These are phyloP conservation scores for Sclerurus mexicanus DNA, from an alignment of 2,113 vertebrate genomes.

Conservation along the genomic window DNA sequence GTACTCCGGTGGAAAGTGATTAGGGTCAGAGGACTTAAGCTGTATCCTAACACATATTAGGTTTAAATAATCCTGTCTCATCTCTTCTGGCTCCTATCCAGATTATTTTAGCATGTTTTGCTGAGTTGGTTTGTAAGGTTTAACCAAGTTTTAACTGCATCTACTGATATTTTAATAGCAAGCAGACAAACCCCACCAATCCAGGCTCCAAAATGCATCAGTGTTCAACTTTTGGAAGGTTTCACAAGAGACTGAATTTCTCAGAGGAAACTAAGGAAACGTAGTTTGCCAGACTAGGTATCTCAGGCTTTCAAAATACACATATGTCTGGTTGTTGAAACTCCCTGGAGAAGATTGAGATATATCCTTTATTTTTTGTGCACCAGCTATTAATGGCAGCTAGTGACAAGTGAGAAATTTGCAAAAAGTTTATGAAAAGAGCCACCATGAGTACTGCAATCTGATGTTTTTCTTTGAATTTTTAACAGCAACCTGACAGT, in stretches of 20 bases:
- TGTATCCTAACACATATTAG: slow-evolving; percentile 67
- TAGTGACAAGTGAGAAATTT: background rate
- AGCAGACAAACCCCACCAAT: background rate
- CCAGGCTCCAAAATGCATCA: background rate
- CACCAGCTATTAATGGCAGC: background rate
- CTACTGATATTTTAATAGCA: background rate
- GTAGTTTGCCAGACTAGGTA: background rate
- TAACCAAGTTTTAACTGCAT: slow-evolving; percentile 1
- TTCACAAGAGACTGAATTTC: background rate
- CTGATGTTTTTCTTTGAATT: background rate
- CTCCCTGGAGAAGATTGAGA: background rate
- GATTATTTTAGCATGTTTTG: slow-evolving; percentile 41
- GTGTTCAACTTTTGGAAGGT: background rate
- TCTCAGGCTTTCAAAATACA: background rate
- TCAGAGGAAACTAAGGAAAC: background rate
- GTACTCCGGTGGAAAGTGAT: slow-evolving; percentile 31
- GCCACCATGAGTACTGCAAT: background rate
- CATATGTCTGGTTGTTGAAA: background rate
- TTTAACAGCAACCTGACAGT: background rate
- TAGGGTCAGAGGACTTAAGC: slow-evolving; percentile 63
- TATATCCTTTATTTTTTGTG: background rate
- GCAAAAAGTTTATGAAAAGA: background rate
- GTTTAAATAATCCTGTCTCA: slow-evolving; percentile 67
- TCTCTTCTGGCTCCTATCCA: slow-evolving; percentile 46
- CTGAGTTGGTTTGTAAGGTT: slow-evolving; percentile 6